Percentiles rank a stretch among this genome's conserved stretches.
These are phyloP conservation scores for Vesta saturnalis DNA, from an alignment of 2,888 invertebrate genomes.

Conservation along the genomic window DNA sequence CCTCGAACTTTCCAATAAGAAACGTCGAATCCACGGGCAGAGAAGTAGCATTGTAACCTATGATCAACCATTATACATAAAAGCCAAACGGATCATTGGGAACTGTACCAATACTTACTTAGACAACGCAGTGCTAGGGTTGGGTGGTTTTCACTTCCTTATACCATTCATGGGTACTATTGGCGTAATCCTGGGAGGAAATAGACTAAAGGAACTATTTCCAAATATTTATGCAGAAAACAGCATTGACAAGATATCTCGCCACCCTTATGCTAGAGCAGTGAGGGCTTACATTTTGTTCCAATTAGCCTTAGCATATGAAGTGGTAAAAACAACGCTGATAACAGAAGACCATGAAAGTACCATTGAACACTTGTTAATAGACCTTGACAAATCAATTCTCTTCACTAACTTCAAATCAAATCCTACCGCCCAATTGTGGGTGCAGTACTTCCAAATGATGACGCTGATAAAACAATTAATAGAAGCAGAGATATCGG, in stretches of 20 bases:
- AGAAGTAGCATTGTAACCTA: conserved; percentile 17
- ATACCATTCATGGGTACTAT: conserved; percentile 43
- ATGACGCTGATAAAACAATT: too few species aligned
- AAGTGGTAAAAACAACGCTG: conserved; percentile 49
- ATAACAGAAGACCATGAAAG: conserved; percentile 69
- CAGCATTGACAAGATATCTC: conserved; percentile 45
- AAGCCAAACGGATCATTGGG: conserved; percentile 17
- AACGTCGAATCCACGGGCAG: too few species aligned
- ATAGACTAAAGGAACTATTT: conserved; percentile 24
- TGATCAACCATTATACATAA: conserved; percentile 41
- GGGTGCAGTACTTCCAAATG: too few species aligned
- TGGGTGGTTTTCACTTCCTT: conserved; percentile 41
- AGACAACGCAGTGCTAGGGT: conserved; percentile 37
- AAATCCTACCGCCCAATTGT: too few species aligned
- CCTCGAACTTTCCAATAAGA: too few species aligned
- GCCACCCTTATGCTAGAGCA: conserved; percentile 48
- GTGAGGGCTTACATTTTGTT: conserved; percentile 47
- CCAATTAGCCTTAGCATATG: conserved; percentile 32
- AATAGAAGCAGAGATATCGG: too few species aligned
- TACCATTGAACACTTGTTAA: conserved; percentile 74
- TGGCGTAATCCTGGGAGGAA: conserved; percentile 40
- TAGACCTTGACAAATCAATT: conserved; percentile 59
- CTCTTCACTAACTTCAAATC: too few species aligned
- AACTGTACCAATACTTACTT: conserved; percentile 13
- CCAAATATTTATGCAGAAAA: conserved; percentile 42